These are phyloP conservation scores for Sinocyclocheilus maitianheensis DNA, from an alignment of 2,113 vertebrate species.

Conservation along the genomic window DNA sequence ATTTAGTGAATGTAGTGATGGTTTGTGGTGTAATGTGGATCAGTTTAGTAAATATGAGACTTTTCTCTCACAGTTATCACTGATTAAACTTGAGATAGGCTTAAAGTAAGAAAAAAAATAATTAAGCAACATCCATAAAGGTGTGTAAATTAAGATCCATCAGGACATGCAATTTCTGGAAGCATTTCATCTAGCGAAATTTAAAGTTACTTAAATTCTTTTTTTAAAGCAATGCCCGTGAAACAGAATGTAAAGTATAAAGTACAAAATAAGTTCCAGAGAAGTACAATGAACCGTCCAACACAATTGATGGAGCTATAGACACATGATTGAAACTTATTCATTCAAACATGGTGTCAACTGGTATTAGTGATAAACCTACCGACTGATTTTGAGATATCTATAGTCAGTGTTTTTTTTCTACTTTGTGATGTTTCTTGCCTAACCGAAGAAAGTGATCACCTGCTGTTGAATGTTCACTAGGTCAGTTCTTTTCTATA, in stretches of 20 bases:
- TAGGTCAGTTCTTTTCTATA: not conserved
- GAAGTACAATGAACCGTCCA: not conserved
- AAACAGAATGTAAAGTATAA: not conserved
- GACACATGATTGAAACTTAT: not conserved
- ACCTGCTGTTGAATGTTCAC: not conserved
- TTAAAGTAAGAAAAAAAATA: not conserved
- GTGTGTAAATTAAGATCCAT: not conserved
- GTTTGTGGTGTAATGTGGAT: not conserved
- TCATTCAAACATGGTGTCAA: not conserved
- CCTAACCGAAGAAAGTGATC: not conserved
- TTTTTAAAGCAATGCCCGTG: no score
- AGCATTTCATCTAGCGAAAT: not conserved
- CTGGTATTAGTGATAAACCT: not conserved
- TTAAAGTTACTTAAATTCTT: not conserved
- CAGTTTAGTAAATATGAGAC: not conserved
- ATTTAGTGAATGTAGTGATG: not conserved
- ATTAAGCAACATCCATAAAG: not conserved
- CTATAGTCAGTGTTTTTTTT: not conserved
- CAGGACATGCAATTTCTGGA: not conserved
- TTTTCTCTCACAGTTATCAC: not conserved
- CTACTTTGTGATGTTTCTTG: not conserved
- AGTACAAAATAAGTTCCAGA: not conserved
- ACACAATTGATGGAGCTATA: slow-evolving; percentile 51
- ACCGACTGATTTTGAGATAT: not conserved
- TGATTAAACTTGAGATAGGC: not conserved